phyloP scores from a whole-genome alignment of 2,797 vertebrate genomes.

The Adrianichthys oophorus region DNA sequence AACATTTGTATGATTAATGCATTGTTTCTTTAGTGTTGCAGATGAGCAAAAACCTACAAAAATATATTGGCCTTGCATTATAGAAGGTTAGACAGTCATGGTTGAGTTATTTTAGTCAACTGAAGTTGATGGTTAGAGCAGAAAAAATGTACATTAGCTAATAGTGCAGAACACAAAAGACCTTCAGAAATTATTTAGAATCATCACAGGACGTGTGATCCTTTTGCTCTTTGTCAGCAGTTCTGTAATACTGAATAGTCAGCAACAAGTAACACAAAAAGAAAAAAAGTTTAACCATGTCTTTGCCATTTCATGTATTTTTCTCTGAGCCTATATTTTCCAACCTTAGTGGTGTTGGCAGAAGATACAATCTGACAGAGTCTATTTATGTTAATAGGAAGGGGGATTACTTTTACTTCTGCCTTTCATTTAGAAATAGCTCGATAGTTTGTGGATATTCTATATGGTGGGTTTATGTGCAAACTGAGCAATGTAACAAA shows the following conservation, averaged over 20 bases:
- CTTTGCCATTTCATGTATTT: constrained; percentile 60
- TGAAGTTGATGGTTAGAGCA: too few relatives aligned
- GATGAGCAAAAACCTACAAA: too few relatives aligned
- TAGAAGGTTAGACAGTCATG: too few relatives aligned
- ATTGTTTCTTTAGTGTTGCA: too few relatives aligned
- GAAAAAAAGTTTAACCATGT: constrained; percentile 45
- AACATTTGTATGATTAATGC: too few relatives aligned
- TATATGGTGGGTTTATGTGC: background rate
- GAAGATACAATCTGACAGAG: constrained; percentile 1
- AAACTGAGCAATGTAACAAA: background rate
- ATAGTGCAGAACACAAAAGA: too few relatives aligned
- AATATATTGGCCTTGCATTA: too few relatives aligned
- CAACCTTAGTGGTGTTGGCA: background rate
- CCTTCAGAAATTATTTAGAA: too few relatives aligned
- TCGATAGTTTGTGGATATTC: background rate
- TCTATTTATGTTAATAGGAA: background rate
- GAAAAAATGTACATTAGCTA: too few relatives aligned
- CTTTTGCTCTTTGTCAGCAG: constrained; percentile 54
- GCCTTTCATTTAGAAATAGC: background rate
- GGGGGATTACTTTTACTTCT: background rate
- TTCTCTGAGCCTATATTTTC: constrained; percentile 23
- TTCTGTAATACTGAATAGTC: constrained; percentile 45
- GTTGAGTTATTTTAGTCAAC: too few relatives aligned
- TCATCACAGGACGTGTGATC: constrained; percentile 50
- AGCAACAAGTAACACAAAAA: constrained; percentile 23